Evolutionary conservation across 2,113 vertebrate species (phyloP).

Genomic region (Nannospalax galili): DNA sequence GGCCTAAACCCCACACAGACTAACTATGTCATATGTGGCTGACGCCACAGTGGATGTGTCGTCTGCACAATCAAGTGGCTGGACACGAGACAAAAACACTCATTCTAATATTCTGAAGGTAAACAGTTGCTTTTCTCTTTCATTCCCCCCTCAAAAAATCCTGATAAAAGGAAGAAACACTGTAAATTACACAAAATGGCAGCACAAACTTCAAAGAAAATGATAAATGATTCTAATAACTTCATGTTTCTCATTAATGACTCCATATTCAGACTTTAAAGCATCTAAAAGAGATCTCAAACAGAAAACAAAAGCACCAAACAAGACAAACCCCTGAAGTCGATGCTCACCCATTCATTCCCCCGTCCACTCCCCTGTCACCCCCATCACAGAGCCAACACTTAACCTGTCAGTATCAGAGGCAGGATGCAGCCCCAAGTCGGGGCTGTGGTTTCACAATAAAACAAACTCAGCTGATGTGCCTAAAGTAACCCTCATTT

Average conservation of each 20-base stretch:
- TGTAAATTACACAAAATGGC: conserved; percentile 89
- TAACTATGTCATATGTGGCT: conserved; percentile 75
- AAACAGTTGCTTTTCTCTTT: conserved; percentile 85
- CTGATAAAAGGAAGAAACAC: conserved; percentile 86
- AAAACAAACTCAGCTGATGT: conserved; percentile 63
- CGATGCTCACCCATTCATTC: conserved; percentile 47
- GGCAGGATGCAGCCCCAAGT: conserved; percentile 38
- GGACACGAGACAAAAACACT: conserved; percentile 83
- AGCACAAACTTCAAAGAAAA: conserved; percentile 88
- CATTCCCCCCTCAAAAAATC: conserved; percentile 81
- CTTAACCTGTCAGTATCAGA: conserved; percentile 60
- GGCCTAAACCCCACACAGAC: conserved; percentile 79
- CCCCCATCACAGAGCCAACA: conserved; percentile 48
- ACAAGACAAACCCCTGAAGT: conserved; percentile 61
- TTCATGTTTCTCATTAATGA: conserved; percentile 89
- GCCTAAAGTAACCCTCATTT: conserved; percentile 74
- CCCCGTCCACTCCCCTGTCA: not conserved
- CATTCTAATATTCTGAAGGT: conserved; percentile 83
- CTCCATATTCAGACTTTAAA: conserved; percentile 83
- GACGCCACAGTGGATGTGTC: conserved; percentile 75
- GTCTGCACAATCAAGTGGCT: conserved; percentile 80
- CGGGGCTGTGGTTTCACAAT: conserved; percentile 46
- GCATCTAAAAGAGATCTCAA: conserved; percentile 82
- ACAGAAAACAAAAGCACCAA: conserved; percentile 72
- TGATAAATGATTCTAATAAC: conserved; percentile 89